phyloP scores from a whole-genome alignment of 2,888 invertebrate species.

The Helleia helle region DNA sequence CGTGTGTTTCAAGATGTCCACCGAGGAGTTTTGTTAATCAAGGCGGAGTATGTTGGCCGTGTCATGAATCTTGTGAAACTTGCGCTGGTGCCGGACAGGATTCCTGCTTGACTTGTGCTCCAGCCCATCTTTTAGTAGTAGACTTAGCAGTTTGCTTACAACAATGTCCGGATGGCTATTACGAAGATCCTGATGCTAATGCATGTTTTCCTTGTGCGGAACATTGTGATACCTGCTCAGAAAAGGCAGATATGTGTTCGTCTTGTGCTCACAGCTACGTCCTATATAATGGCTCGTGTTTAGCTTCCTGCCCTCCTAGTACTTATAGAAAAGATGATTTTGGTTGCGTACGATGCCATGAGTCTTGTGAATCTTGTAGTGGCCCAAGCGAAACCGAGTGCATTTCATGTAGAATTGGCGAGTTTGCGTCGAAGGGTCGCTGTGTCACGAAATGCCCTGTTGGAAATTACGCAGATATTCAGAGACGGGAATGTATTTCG shows the following conservation, averaged over 20 bases:
- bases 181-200: constrained; percentile 83
- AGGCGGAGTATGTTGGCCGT: constrained; percentile 87
- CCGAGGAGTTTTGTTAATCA: constrained; percentile 88
- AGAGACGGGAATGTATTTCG: constrained; percentile 83
- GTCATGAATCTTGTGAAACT: constrained; percentile 91
- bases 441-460: constrained; percentile 83
- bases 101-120: constrained; percentile 88
- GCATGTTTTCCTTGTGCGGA: constrained; percentile 91
- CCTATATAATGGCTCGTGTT: constrained; percentile 87
- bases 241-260: constrained; percentile 87
- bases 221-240: constrained; percentile 89
- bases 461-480: constrained; percentile 83
- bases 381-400: constrained; percentile 86
- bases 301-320: constrained; percentile 86
- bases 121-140: constrained; percentile 86
- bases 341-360: constrained; percentile 85
- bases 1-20: constrained; percentile 88
- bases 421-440: constrained; percentile 80
- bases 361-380: constrained; percentile 86
- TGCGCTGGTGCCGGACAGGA: constrained; percentile 91
- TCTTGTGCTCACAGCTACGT: constrained; percentile 92
- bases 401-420: constrained; percentile 83
- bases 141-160: constrained; percentile 90
- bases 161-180: constrained; percentile 91
- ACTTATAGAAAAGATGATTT: constrained; percentile 92